Evolutionary conservation across 2,113 vertebrate species (phyloP), one percentile per base, ranked within the genome.

Genomic region (Pygathrix nemaeus): DNA sequence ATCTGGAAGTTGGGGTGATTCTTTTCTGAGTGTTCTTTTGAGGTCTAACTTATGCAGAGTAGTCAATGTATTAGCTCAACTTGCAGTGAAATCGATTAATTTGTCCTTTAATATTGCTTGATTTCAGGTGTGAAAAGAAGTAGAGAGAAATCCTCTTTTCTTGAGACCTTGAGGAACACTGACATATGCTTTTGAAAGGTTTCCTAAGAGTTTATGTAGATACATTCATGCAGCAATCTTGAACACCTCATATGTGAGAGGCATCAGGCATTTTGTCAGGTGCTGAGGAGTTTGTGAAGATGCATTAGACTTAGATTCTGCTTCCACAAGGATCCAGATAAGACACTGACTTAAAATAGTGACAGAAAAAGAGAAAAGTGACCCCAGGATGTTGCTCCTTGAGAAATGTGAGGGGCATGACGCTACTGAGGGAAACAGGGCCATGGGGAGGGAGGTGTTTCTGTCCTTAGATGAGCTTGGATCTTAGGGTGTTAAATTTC

Each of bases 121-220:
- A 35, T 87, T 92, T 93, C 35, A 89, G 35, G 38, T 96, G 14
- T 95, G 80, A 78, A 68, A 81, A 78, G 90, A 66, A 81, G 70
- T 32, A 86, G 38, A 95, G 75, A 86, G 59, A 90, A 95, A 66
- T 50, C 23, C 20, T 85, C 30, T 92, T 82, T 93, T 57, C 73
- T 66, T 59, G 52, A 52, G 45, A 89, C 35, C 68, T 59, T 18
- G 23, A 86, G 25, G 40, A 91, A 86, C 23, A 35, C 64, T 9
- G 14, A 21, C 14, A 3, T 13, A 43, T 55, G 23, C 75, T 75
- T 97, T 89, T 25, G 30, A 73, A 93, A 81, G 13, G 4, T 72
- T 68, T 72, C 40, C 5, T 4, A 8, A 68, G 83, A 52, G 23
- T 82, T 84, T 17, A 5, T 38, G 23, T 1, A 57, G n/a, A 78